These are phyloP conservation scores for Reticulitermes lucifugus DNA, from an alignment of 2,888 invertebrate species.

Conservation along the genomic window DNA sequence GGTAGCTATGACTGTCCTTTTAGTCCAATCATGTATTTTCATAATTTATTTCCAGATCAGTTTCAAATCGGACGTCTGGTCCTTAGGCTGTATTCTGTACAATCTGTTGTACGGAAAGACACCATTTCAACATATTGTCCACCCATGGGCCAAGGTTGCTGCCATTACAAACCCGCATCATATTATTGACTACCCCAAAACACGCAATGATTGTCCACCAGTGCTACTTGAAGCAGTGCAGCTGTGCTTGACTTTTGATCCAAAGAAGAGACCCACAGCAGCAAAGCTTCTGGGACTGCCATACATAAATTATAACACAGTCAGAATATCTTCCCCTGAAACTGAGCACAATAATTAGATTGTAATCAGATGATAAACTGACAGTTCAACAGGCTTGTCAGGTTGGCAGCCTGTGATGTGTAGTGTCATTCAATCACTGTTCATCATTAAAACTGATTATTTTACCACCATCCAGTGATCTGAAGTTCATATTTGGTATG, in stretches of 20 bases:
- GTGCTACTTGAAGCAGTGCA: slow-evolving; percentile 74
- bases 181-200: slow-evolving; percentile 77
- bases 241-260: slow-evolving; percentile 80
- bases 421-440: too few species aligned
- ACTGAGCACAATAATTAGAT: too few species aligned
- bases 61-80: slow-evolving; percentile 96
- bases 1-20: not conserved
- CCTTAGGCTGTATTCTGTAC: slow-evolving; percentile 96
- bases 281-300: slow-evolving; percentile 74
- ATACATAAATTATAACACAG: slow-evolving; percentile 57
- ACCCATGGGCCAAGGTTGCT: slow-evolving; percentile 78
- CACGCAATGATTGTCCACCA: slow-evolving; percentile 66
- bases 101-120: slow-evolving; percentile 90
- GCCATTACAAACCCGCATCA: slow-evolving; percentile 82
- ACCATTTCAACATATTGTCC: slow-evolving; percentile 87
- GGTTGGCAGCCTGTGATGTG: too few species aligned
- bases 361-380: too few species aligned
- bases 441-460: too few species aligned
- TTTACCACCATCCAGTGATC: too few species aligned
- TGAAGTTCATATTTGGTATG: too few species aligned
- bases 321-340: not conserved
- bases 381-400: too few species aligned
- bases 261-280: slow-evolving; percentile 79
- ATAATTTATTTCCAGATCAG: slow-evolving; percentile 58
- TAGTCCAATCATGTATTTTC: not conserved